Evolutionary conservation across 2,113 vertebrate species (phyloP), one percentile per base, ranked within the genome.

Genomic region (Megaceryle torquata): DNA sequence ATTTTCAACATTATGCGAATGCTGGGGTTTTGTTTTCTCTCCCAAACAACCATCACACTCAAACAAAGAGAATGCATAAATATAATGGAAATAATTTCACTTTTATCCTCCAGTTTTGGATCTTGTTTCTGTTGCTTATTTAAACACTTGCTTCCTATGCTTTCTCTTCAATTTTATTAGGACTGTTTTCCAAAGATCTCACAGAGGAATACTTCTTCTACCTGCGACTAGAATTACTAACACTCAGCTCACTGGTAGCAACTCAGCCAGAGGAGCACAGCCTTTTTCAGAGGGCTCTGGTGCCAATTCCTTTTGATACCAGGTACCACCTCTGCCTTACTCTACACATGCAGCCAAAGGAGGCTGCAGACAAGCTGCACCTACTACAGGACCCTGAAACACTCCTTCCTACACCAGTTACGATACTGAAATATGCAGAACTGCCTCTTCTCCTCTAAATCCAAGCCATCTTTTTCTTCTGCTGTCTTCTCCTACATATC

Each of bases 21-120:
- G 17, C 7, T 50, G 3, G 0, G 28, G 41, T 31, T 44, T 9
- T 17, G 13, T 35, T 13, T 6, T 48, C 10, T 3, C 9, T 31
- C 8, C 37, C 11, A 86, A 86, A 37, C 35, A 74, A 84, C 67
- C 21, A 59, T 14, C 5, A 19, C 7, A 17, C 3, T 61, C 26
- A 37, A 50, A 41, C 46, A 10, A 46, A 71, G 11, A 76, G 5
- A 64, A 76, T 61, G 5, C 6, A 43, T 33, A 82, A 61, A 54
- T 48, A n/a, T 24, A 50, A 71, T 2, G 61, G 18, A 53, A 39
- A 91, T 39, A 19, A 72, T 53, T 71, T 71, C 21, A 41, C n/a
- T 56, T 72, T 53, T 76, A 25, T 44, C 29, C 48, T 82, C 22
- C 61, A 13, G 1, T 61, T 92, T 57, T 29, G 44, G 13, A 33